Evolutionary conservation across 1,140 invertebrate species (phyloP), one percentile per base, ranked within the genome.

Genomic region (Ptiloglossa arizonensis): DNA sequence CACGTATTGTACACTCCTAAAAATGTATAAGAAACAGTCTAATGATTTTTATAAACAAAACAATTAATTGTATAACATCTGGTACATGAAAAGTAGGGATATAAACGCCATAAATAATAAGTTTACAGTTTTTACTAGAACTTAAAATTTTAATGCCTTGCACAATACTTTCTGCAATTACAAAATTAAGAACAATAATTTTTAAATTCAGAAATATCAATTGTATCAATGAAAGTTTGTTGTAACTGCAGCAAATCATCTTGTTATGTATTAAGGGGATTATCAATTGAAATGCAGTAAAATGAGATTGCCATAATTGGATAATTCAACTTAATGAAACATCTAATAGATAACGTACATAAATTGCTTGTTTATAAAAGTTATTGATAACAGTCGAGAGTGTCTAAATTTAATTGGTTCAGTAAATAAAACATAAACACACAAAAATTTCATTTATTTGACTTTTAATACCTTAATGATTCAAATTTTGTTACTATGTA

Each of bases 1-100:
- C 27, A 67, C 29, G 32, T 57, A 67, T 46, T 67, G 27, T 75
- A 68, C 52, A 75, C 29, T 46, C 48, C 46, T 56, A 57, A 46
- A 57, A 46, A n/a, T 56, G 35, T 52, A n/a, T 73, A 64, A 41
- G 2, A 38, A 52, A 17, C 22, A 38, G n/a, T 29, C 24, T 44
- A 74, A 27, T 38, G 19, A 19, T 11, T 74, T 74, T 74, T 56
- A 66, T 74, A 24, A 22, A 24, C 6, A 46, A 15, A 4, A 29
- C 11, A 56, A 48, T 9, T 8, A 67, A 32, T 11, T 13, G 17
- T 32, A 54, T 41, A 50, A n/a, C 1, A 15, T 52, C 5, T 63
- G n/a, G 11, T 64, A 24, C 60, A 64, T 13, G 6, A 44, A 32
- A 8, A 44, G 22, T 41, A 74, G 22, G 22, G 2, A 19, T 17